Evolutionary conservation across 1,140 invertebrate species (phyloP).

Genomic region (Panagrolaimus sp.): DNA sequence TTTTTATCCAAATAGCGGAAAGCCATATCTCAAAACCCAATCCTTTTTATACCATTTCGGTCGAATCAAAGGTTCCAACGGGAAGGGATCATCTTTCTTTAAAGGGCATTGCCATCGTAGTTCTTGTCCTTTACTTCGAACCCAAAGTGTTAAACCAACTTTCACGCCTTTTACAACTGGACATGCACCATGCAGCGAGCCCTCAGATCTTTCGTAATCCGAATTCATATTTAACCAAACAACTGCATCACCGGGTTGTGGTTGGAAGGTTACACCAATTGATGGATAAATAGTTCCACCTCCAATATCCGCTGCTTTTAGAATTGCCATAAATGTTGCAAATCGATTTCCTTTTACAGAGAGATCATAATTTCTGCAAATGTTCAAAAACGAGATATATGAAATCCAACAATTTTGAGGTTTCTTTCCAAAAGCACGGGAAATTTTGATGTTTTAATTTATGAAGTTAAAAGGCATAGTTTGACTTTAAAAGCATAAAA

Average conservation of each 20-base stretch:
- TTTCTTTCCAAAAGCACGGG: too few relatives aligned
- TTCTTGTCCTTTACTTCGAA: slow-evolving; percentile 36
- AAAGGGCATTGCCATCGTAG: slow-evolving; percentile 25
- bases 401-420: too few relatives aligned
- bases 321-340: slow-evolving; percentile 26
- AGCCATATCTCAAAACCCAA: too few relatives aligned
- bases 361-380: slow-evolving; percentile 7
- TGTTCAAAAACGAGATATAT: too few relatives aligned
- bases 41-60: too few relatives aligned
- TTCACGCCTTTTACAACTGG: slow-evolving; percentile 39
- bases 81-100: not conserved
- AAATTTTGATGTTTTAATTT: too few relatives aligned
- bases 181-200: slow-evolving; percentile 39
- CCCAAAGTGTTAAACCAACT: slow-evolving; percentile 38
- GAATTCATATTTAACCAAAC: slow-evolving; percentile 40
- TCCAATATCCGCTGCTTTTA: slow-evolving; percentile 24
- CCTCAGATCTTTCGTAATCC: slow-evolving; percentile 16
- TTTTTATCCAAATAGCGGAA: too few relatives aligned
- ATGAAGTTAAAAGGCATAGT: too few relatives aligned
- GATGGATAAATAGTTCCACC: slow-evolving; percentile 36
- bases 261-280: slow-evolving; percentile 25
- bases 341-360: slow-evolving; percentile 23
- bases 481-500: too few relatives aligned
- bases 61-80: not conserved
- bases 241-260: slow-evolving; percentile 33